Evolutionary conservation across 2,888 invertebrate genomes (phyloP).

Genomic region (Andrena dorsata): DNA sequence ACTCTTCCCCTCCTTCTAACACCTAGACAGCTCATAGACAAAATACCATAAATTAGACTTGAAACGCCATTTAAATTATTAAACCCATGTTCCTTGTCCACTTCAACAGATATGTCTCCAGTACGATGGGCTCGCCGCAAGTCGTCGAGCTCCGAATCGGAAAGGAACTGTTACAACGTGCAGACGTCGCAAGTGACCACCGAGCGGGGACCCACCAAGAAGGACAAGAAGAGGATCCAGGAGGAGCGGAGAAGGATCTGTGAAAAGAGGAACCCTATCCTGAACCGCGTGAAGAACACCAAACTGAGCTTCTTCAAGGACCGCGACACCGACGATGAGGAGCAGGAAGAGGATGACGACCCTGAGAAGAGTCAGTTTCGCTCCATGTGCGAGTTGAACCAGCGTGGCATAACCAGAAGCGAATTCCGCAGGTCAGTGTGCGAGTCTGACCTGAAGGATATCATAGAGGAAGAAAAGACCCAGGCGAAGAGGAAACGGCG

Average conservation of each 20-base stretch:
- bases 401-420: slow-evolving; percentile 72
- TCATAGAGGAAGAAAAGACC: slow-evolving; percentile 76
- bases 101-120: slow-evolving; percentile 88
- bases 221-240: slow-evolving; percentile 86
- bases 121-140: slow-evolving; percentile 88
- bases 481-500: slow-evolving; percentile 78
- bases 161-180: slow-evolving; percentile 90
- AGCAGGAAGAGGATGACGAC: slow-evolving; percentile 69
- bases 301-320: slow-evolving; percentile 88
- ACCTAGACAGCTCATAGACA: no score
- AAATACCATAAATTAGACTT: no score
- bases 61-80: no score
- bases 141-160: slow-evolving; percentile 88
- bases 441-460: slow-evolving; percentile 78
- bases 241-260: slow-evolving; percentile 84
- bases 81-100: background rate
- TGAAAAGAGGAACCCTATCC: slow-evolving; percentile 90
- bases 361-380: slow-evolving; percentile 73
- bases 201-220: slow-evolving; percentile 86
- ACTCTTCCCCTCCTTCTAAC: no score
- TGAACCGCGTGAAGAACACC: slow-evolving; percentile 90
- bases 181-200: slow-evolving; percentile 85
- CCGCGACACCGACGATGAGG: slow-evolving; percentile 68
- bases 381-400: slow-evolving; percentile 77
- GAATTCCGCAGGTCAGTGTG: slow-evolving; percentile 80